phyloP scores from a whole-genome alignment of 2,797 vertebrate genomes.

The Allobates femoralis region DNA sequence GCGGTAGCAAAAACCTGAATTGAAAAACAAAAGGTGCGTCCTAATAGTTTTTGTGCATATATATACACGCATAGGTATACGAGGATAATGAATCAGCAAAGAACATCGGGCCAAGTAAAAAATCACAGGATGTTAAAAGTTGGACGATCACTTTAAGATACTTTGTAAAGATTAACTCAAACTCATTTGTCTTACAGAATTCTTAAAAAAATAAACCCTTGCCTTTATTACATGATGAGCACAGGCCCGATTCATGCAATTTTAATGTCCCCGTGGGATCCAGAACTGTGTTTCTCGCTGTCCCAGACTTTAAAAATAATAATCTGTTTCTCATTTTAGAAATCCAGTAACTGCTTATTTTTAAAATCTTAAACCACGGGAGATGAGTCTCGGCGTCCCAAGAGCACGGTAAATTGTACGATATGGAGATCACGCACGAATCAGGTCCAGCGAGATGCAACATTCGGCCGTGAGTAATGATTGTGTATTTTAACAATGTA shows the following conservation, averaged over 20 bases:
- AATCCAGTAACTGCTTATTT: conserved; percentile 40
- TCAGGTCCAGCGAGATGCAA: conserved; percentile 15
- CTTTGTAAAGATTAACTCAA: not conserved
- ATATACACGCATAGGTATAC: too few relatives aligned
- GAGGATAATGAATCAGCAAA: too few relatives aligned
- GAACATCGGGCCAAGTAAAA: too few relatives aligned
- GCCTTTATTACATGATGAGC: not conserved
- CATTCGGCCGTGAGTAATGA: conserved; percentile 36
- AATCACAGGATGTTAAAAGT: not conserved
- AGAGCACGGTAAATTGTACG: conserved; percentile 13
- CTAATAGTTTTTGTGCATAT: too few relatives aligned
- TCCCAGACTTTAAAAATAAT: conserved; percentile 38
- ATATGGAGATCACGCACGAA: conserved; percentile 34
- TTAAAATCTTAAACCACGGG: conserved; percentile 32
- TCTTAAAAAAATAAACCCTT: not conserved
- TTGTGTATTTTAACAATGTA: conserved; percentile 36
- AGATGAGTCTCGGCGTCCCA: conserved; percentile 26
- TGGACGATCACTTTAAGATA: not conserved
- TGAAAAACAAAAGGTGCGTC: too few relatives aligned
- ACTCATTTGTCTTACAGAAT: not conserved
- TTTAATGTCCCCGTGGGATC: conserved; percentile 33
- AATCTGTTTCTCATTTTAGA: conserved; percentile 43
- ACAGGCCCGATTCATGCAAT: conserved; percentile 11
- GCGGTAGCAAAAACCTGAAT: too few relatives aligned
- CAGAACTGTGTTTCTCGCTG: conserved; percentile 1